Conservation (phyloP, 1,140 invertebrate genomes). For the Drosophila gunungcola region DNA sequence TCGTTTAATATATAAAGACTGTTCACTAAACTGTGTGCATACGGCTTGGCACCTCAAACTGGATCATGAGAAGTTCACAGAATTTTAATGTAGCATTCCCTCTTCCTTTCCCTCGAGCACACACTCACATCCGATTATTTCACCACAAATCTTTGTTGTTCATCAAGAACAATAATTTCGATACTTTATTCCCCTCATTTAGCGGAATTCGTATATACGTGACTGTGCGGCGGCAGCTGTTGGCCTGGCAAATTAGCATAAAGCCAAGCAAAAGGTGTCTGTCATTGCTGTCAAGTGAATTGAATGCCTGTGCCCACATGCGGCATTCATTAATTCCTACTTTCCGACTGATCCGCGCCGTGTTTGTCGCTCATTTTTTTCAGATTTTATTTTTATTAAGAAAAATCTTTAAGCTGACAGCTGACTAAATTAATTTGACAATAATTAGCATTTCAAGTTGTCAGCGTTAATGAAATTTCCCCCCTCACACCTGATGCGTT, state of each 20-base stretch:
- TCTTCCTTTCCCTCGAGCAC: background rate
- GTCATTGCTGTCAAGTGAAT: constrained; percentile 73
- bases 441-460: constrained; percentile 85
- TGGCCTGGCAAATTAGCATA: constrained; percentile 68
- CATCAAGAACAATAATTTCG: constrained; percentile 46
- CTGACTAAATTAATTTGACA: constrained; percentile 85
- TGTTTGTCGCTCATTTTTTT: constrained; percentile 58
- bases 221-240: constrained; percentile 48
- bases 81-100: constrained; percentile 23
- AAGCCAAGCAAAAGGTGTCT: constrained; percentile 61
- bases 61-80: constrained; percentile 33
- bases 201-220: constrained; percentile 24
- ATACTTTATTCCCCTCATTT: constrained; percentile 52
- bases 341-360: constrained; percentile 42
- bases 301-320: constrained; percentile 61
- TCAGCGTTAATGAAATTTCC: constrained; percentile 81
- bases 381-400: constrained; percentile 52
- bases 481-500: constrained; percentile 8
- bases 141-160: constrained; percentile 42
- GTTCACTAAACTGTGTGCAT: constrained; percentile 10
- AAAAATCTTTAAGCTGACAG: constrained; percentile 83
- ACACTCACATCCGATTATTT: constrained; percentile 42
- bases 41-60: constrained; percentile 23
- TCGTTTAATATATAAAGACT: constrained; percentile 6
- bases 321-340: constrained; percentile 78